Evolutionary conservation across 2,888 invertebrate species (phyloP), one percentile per base, ranked within the genome.

Genomic region (Drosophila quinaria): DNA sequence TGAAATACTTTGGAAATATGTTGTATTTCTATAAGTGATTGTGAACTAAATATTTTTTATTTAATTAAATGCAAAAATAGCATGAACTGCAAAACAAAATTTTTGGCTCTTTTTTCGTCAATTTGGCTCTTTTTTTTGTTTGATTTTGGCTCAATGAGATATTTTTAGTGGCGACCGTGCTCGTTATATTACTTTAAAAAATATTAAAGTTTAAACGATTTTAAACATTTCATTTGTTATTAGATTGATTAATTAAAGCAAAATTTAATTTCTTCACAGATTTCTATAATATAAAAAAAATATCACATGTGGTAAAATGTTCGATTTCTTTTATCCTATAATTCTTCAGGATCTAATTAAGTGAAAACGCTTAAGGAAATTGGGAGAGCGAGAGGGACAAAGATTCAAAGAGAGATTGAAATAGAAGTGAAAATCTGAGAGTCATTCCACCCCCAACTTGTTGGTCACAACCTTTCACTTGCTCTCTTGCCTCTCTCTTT

Each of bases 371-470:
- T n/a, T 39, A 22, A 8, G 17, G 29, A 10, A 17, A 47, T 9
- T 17, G 1, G 15, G 11, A 15, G n/a, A 39, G 25, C n/a, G 2
- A n/a, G 19, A 42, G 33, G 3, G 15, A 37, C 2, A 35, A 4
- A 39, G 62, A 35, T 1, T 22, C 2, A 5, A 8, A 15, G 41
- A 42, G 9, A 17, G 33, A 44, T 3, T 22, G 59, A n/a, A 47
- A n/a, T 52, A 15, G 13, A 39, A 29, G 17, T 54, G 5, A 67
- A 37, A n/a, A 41, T 51, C 17, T 11, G 41, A 37, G 70, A 54
- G 58, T 35, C 17, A 19, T 61, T n/a, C 39, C 50, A 60, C 55
- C 67, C 61, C 47, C 46, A 59, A 56, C 47, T 25, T 19, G 39
- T 50, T 46, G 25, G 31, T 33, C 17, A 11, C 31, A 35, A n/a